Percentiles rank a stretch among this genome's conserved stretches.
Evolutionary conservation across 2,113 vertebrate genomes (phyloP).

Genomic region (Balaeniceps rex): DNA sequence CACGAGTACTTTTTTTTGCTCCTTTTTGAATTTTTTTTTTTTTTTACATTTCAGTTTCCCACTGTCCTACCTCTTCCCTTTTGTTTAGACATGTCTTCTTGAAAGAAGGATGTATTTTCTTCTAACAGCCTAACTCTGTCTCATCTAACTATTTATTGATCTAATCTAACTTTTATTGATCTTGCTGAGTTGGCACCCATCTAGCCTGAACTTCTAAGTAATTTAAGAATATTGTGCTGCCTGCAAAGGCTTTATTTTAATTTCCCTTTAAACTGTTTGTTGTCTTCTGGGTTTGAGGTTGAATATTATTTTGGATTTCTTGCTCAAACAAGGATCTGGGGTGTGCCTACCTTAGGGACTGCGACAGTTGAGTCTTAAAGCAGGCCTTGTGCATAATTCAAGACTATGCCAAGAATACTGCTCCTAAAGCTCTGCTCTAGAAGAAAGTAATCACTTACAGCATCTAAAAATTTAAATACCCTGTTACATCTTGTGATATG

Average conservation of each 20-base stretch:
- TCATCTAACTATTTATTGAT: background rate
- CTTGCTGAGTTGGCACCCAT: background rate
- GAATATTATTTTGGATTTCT: background rate
- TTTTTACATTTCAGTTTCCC: background rate
- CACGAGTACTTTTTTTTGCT: background rate
- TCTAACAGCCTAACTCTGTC: background rate
- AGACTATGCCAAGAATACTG: background rate
- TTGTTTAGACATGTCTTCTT: background rate
- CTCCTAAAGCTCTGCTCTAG: background rate
- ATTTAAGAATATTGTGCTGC: background rate
- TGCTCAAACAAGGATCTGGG: background rate
- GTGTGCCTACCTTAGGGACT: background rate
- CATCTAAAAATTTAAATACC: background rate
- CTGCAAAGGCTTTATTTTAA: background rate
- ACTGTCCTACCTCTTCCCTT: background rate
- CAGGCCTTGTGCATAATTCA: background rate
- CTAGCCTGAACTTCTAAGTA: background rate
- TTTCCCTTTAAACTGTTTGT: background rate
- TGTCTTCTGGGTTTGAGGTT: background rate
- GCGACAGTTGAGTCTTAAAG: background rate
- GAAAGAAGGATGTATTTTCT: background rate
- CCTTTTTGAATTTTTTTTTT: background rate
- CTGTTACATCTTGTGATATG: background rate
- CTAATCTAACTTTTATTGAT: background rate
- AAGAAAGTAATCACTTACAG: background rate